phyloP scores from a whole-genome alignment of 1,140 invertebrate genomes.

The Cotesia glomerata region DNA sequence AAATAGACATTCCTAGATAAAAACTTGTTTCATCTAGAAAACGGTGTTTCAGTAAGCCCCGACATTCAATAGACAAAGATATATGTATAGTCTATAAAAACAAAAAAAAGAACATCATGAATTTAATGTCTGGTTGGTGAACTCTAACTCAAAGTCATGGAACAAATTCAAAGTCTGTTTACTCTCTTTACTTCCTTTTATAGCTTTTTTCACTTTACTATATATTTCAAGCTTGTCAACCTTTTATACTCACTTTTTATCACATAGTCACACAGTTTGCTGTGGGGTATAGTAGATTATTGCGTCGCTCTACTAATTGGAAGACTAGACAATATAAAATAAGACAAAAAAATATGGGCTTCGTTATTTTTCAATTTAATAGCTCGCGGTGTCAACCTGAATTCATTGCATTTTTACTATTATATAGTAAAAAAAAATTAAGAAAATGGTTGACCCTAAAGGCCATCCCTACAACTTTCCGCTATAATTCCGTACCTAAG shows the following conservation, averaged over 20 bases:
- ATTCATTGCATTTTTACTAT: background rate
- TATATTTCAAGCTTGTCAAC: background rate
- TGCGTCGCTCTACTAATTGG: slow-evolving; percentile 36
- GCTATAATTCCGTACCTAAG: no score
- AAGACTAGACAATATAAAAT: slow-evolving; percentile 22
- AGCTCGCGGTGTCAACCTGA: slow-evolving; percentile 20
- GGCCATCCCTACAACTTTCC: no score
- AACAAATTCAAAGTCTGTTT: background rate
- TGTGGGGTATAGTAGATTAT: background rate
- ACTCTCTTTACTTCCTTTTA: background rate
- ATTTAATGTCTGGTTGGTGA: background rate
- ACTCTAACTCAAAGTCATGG: slow-evolving; percentile 9
- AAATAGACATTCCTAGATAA: no score
- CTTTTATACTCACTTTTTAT: slow-evolving; percentile 11
- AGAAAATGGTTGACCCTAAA: no score
- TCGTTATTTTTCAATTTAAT: slow-evolving; percentile 44
- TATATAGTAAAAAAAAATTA: no score
- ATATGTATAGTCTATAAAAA: background rate
- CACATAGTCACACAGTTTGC: background rate
- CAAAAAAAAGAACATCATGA: background rate
- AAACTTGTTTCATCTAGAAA: no score
- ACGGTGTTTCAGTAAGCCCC: no score
- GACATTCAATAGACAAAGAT: no score
- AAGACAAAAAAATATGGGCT: slow-evolving; percentile 29
- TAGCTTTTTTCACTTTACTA: background rate